Percentiles rank a stretch among this genome's conserved stretches.
phyloP scores from a whole-genome alignment of 2,888 invertebrate genomes.

The Phanerotoma sp. region DNA sequence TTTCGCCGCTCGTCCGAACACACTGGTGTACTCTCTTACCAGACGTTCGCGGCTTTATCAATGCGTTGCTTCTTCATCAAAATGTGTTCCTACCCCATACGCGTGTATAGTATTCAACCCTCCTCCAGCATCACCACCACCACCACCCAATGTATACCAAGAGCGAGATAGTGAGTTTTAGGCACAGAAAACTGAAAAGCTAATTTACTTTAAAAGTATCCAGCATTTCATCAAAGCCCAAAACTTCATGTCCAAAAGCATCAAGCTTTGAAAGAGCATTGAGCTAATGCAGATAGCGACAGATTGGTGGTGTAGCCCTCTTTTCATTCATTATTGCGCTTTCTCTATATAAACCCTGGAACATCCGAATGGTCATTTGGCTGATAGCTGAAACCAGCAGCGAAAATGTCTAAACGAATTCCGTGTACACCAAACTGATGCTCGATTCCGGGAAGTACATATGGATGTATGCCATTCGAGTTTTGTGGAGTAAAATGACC shows the following conservation, averaged over 20 bases:
- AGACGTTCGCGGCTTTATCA: slow-evolving; percentile 17
- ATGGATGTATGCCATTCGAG: not conserved
- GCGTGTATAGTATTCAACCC: slow-evolving; percentile 1
- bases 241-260: slow-evolving; percentile 42
- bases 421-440: not conserved
- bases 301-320: slow-evolving; percentile 48
- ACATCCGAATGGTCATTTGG: slow-evolving; percentile 53
- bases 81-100: not conserved
- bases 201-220: slow-evolving; percentile 58
- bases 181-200: slow-evolving; percentile 57
- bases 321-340: slow-evolving; percentile 20
- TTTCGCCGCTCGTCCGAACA: slow-evolving; percentile 22
- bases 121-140: slow-evolving; percentile 31
- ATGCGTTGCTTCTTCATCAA: not conserved
- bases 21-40: slow-evolving; percentile 10
- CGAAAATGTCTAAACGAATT: slow-evolving; percentile 49
- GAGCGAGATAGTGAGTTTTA: slow-evolving; percentile 46
- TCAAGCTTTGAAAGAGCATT: slow-evolving; percentile 49
- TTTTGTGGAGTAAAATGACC: no score
- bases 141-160: no score
- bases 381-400: slow-evolving; percentile 52
- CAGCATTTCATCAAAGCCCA: slow-evolving; percentile 38
- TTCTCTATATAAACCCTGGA: slow-evolving; percentile 26
- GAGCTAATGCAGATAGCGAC: slow-evolving; percentile 57
- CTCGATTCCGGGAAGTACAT: not conserved